Evolutionary conservation across 2,888 invertebrate species (phyloP).

Genomic region (Drosophila picticornis): DNA sequence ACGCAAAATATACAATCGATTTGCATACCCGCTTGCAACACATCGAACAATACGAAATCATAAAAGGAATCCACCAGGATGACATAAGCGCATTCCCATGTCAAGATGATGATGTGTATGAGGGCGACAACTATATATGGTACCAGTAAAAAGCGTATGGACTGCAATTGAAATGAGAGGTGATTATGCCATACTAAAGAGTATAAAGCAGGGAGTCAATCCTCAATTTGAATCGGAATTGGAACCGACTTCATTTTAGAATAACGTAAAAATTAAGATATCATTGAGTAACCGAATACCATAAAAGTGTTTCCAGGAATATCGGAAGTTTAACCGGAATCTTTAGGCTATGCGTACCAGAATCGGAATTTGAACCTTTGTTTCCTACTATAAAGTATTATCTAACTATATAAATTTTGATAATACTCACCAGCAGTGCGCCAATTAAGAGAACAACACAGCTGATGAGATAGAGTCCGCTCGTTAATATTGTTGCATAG

Average conservation of each 20-base stretch:
- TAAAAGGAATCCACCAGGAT: conserved; percentile 39
- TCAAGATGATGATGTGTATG: conserved; percentile 42
- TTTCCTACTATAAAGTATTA: background rate
- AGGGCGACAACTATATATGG: conserved; percentile 56
- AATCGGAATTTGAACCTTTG: background rate
- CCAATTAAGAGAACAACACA: conserved; percentile 61
- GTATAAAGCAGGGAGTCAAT: background rate
- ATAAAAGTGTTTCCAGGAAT: background rate
- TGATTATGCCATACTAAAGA: background rate
- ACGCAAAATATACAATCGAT: background rate
- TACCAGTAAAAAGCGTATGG: conserved; percentile 40
- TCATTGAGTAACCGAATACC: background rate
- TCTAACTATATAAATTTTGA: background rate
- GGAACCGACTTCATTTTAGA: background rate
- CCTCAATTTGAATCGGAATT: background rate
- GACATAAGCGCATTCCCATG: conserved; percentile 41
- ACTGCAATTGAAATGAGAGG: conserved; percentile 10
- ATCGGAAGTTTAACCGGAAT: background rate
- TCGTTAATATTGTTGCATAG: conserved; percentile 40
- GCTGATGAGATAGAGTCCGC: conserved; percentile 61
- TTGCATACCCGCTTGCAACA: conserved; percentile 47
- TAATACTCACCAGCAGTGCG: conserved; percentile 46
- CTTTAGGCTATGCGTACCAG: fast-evolving
- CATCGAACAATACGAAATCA: conserved; percentile 59
- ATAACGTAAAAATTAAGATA: background rate